These are phyloP conservation scores for Rhyacophila evoluta DNA, from an alignment of 2,888 invertebrate species.

Conservation along the genomic window DNA sequence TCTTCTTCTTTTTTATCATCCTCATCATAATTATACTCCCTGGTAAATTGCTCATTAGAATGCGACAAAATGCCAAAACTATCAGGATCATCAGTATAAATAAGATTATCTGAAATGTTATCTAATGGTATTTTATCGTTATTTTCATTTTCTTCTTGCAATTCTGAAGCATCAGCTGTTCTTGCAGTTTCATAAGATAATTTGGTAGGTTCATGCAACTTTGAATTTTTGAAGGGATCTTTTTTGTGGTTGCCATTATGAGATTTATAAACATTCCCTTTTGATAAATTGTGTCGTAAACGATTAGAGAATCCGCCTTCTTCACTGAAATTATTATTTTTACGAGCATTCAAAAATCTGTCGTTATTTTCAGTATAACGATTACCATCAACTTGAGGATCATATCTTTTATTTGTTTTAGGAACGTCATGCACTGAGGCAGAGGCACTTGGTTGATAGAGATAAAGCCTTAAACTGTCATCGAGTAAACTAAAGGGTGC, in stretches of 20 bases:
- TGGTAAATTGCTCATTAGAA: conserved; percentile 56
- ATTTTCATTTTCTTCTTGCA: background rate
- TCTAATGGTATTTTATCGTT: background rate
- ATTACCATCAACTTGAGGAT: no score
- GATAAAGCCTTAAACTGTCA: background rate
- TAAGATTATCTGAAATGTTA: background rate
- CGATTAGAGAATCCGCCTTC: background rate
- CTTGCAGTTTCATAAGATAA: background rate
- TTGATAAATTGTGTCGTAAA: background rate
- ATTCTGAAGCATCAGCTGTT: background rate
- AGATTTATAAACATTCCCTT: background rate
- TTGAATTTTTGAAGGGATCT: background rate
- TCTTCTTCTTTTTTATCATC: conserved; percentile 74
- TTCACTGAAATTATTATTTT: no score
- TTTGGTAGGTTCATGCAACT: background rate
- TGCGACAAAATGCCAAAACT: conserved; percentile 69
- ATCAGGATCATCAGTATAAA: conserved; percentile 68
- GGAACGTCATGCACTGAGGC: background rate
- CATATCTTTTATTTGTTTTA: background rate
- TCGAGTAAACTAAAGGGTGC: background rate
- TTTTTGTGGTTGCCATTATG: background rate
- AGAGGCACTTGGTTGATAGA: background rate
- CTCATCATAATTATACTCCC: conserved; percentile 64
- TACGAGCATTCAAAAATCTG: no score
- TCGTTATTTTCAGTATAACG: no score